phyloP scores from a whole-genome alignment of 1,140 invertebrate species.

The Yoshiicerus persimilis region DNA sequence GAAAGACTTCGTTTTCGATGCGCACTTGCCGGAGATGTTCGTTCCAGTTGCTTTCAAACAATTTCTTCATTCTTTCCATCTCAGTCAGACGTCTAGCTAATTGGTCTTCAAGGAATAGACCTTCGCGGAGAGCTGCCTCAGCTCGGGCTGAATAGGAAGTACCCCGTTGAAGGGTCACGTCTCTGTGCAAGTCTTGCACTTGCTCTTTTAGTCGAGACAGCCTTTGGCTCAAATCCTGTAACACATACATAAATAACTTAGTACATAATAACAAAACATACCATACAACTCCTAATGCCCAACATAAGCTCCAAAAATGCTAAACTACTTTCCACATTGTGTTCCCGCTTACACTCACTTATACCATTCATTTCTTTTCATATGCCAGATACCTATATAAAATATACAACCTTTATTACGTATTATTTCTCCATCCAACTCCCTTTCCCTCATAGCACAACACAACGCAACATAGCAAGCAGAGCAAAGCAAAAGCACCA shows the following conservation, averaged over 20 bases:
- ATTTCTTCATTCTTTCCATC: conserved; percentile 62
- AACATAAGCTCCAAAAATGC: background rate
- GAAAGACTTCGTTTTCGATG: conserved; percentile 69
- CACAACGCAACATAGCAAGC: too few species aligned
- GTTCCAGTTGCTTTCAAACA: conserved; percentile 59
- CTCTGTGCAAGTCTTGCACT: conserved; percentile 64
- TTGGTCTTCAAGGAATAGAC: conserved; percentile 64
- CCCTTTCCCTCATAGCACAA: too few species aligned
- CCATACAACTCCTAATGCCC: background rate
- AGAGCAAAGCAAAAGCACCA: background rate
- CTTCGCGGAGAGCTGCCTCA: conserved; percentile 56
- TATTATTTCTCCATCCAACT: background rate
- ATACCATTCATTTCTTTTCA: background rate
- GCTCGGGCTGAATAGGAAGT: conserved; percentile 41
- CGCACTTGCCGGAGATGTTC: conserved; percentile 68
- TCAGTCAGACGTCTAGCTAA: conserved; percentile 66
- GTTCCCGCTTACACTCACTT: background rate
- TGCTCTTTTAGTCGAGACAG: conserved; percentile 65
- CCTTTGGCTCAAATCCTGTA: conserved; percentile 64
- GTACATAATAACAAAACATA: background rate
- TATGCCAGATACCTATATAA: background rate
- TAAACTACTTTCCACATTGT: background rate
- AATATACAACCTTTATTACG: background rate
- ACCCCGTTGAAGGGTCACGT: conserved; percentile 53
- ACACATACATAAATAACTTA: background rate